These are phyloP conservation scores for Gymnogyps californianus DNA, from an alignment of 2,113 vertebrate genomes.

Conservation along the genomic window DNA sequence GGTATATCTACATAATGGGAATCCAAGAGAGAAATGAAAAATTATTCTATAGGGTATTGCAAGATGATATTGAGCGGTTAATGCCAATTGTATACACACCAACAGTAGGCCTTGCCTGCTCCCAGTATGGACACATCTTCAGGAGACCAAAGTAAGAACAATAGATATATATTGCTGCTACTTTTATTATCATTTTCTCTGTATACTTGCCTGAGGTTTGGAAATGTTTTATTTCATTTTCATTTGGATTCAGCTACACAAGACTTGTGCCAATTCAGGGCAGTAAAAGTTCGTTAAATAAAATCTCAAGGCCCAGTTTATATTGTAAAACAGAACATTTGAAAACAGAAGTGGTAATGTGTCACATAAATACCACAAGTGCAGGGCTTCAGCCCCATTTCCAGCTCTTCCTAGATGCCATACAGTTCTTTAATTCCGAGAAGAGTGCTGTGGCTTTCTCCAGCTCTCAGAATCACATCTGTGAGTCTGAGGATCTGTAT, in stretches of 20 bases:
- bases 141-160: conserved; percentile 90
- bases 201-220: rapidly evolving
- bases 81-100: conserved; percentile 99
- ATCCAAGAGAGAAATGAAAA: conserved; percentile 97
- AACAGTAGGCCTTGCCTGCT: conserved; percentile 94
- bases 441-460: not conserved
- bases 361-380: rapidly evolving
- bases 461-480: rapidly evolving
- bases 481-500: not conserved
- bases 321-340: rapidly evolving
- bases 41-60: conserved; percentile 90
- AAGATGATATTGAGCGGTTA: conserved; percentile 91
- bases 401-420: not conserved
- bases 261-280: not conserved
- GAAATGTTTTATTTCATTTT: rapidly evolving
- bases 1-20: conserved; percentile 97
- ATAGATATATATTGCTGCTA: not conserved
- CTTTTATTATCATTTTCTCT: rapidly evolving
- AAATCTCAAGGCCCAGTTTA: rapidly evolving
- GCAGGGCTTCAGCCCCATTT: not conserved
- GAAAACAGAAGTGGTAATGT: too few relatives aligned
- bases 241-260: rapidly evolving
- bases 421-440: not conserved
- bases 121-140: conserved; percentile 98
- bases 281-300: too few relatives aligned